phyloP scores from a whole-genome alignment of 2,113 vertebrate genomes.

The Etheostoma cragini region DNA sequence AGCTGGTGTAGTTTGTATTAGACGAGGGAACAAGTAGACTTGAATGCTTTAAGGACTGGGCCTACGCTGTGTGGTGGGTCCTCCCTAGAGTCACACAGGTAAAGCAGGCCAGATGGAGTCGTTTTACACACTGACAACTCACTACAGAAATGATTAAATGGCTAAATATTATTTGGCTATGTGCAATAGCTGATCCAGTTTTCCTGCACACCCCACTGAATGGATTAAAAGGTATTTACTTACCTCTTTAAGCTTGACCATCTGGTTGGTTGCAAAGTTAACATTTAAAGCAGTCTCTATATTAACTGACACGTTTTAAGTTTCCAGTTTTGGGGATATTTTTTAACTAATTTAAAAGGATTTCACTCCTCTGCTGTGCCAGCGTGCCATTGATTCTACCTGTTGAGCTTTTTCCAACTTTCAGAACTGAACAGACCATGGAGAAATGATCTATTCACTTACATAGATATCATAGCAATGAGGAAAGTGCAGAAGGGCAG shows the following conservation, averaged over 20 bases:
- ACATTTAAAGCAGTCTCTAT: slow-evolving; percentile 45
- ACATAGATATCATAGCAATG: slow-evolving; percentile 36
- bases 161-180: slow-evolving; percentile 16
- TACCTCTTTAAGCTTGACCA: slow-evolving; percentile 55
- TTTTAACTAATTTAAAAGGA: slow-evolving; percentile 25
- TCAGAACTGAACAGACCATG: slow-evolving; percentile 4
- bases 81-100: slow-evolving; percentile 50
- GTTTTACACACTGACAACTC: slow-evolving; percentile 45
- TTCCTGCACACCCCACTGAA: not conserved
- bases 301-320: slow-evolving; percentile 63
- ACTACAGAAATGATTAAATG: slow-evolving; percentile 33
- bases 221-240: slow-evolving; percentile 29
- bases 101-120: slow-evolving; percentile 53
- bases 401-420: slow-evolving; percentile 66
- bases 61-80: slow-evolving; percentile 50
- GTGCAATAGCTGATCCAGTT: slow-evolving; percentile 22
- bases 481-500: slow-evolving; percentile 40
- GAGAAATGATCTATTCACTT: slow-evolving; percentile 12
- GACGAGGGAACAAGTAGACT: not conserved
- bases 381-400: slow-evolving; percentile 59
- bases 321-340: slow-evolving; percentile 47
- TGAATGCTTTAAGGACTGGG: slow-evolving; percentile 30
- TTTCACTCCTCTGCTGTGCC: slow-evolving; percentile 24
- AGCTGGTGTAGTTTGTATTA: not conserved
- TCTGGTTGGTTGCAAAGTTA: slow-evolving; percentile 73